phyloP scores from a whole-genome alignment of 2,888 invertebrate species.

The Beris morrisii region DNA sequence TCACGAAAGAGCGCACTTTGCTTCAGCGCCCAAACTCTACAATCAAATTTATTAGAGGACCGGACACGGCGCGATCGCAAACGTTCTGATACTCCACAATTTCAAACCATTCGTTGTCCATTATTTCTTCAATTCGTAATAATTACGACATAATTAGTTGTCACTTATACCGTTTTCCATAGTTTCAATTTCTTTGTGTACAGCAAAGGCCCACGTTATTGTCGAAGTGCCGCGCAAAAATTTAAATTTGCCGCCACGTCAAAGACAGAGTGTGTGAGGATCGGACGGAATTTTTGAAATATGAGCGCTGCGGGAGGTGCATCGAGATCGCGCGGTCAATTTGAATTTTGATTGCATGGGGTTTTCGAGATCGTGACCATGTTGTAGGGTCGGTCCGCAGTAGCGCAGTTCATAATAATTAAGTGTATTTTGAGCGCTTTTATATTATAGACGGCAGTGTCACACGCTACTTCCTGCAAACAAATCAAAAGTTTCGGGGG shows the following conservation, averaged over 20 bases:
- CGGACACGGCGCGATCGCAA: slow-evolving; percentile 24
- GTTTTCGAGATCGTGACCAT: slow-evolving; percentile 22
- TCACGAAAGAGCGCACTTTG: slow-evolving; percentile 21
- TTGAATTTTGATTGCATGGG: slow-evolving; percentile 21
- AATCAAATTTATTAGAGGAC: slow-evolving; percentile 30
- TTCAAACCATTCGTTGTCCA: slow-evolving; percentile 24
- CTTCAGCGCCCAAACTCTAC: slow-evolving; percentile 3
- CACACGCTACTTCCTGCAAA: slow-evolving; percentile 31
- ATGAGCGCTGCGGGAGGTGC: slow-evolving; percentile 11
- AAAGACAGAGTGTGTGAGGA: too few species aligned
- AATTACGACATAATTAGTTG: slow-evolving; percentile 32
- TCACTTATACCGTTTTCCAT: slow-evolving; percentile 24
- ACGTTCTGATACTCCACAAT: slow-evolving; percentile 12
- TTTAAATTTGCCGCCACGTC: too few species aligned
- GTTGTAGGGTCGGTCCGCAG: neutral
- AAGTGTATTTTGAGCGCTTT: slow-evolving; percentile 28
- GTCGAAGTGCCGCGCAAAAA: too few species aligned
- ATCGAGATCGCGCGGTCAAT: slow-evolving; percentile 16
- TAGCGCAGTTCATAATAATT: slow-evolving; percentile 22
- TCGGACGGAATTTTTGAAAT: slow-evolving; percentile 3
- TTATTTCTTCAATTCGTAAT: slow-evolving; percentile 21
- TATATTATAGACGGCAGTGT: slow-evolving; percentile 29
- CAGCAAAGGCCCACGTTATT: too few species aligned
- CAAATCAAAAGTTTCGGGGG: slow-evolving; percentile 21
- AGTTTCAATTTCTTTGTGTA: too few species aligned